These are phyloP conservation scores for Ectobius pallidus DNA, from an alignment of 2,888 invertebrate genomes.

Conservation along the genomic window DNA sequence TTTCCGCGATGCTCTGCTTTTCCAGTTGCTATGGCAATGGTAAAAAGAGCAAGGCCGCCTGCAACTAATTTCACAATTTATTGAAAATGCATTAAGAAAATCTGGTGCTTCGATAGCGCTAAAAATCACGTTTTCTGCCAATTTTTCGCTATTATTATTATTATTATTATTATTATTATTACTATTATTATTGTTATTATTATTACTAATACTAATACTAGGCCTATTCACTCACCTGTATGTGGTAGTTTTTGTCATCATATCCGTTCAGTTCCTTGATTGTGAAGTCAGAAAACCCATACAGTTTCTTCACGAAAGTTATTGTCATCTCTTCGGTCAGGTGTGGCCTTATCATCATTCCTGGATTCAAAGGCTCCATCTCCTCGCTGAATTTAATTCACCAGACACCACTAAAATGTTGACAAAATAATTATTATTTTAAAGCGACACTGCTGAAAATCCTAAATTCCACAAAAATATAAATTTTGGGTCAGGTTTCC, in stretches of 20 bases:
- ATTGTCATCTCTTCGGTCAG: slow-evolving; percentile 61
- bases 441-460: too few species aligned
- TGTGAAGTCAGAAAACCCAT: slow-evolving; percentile 64
- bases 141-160: too few species aligned
- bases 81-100: too few species aligned
- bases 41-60: too few species aligned
- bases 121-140: too few species aligned
- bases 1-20: too few species aligned
- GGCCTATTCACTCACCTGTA: slow-evolving; percentile 56
- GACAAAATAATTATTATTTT: too few species aligned
- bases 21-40: too few species aligned
- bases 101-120: too few species aligned
- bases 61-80: not conserved
- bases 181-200: not conserved
- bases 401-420: too few species aligned
- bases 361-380: slow-evolving; percentile 55
- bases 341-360: slow-evolving; percentile 62
- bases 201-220: not conserved
- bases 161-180: not conserved
- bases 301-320: slow-evolving; percentile 63
- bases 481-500: too few species aligned
- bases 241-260: slow-evolving; percentile 78
- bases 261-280: slow-evolving; percentile 73
- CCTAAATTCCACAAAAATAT: too few species aligned
- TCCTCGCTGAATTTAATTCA: slow-evolving; percentile 1